Evolutionary conservation across 1,140 invertebrate species (phyloP).

Genomic region (Drosophila subobscura): DNA sequence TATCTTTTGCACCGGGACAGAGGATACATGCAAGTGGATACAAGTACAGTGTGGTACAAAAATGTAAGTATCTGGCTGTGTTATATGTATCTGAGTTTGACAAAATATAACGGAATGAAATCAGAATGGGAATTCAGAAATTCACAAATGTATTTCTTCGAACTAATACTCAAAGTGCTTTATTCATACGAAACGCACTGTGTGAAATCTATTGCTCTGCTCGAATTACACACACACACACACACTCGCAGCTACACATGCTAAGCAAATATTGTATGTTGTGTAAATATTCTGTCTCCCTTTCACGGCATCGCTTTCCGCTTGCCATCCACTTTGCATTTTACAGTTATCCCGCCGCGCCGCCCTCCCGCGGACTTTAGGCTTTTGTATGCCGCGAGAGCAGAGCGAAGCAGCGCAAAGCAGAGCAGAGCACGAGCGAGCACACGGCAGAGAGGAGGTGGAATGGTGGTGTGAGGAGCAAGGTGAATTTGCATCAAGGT

Average conservation of each 20-base stretch:
- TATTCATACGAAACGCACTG: constrained; percentile 21
- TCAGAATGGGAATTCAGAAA: no score
- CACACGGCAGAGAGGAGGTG: constrained; percentile 29
- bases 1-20: constrained; percentile 32
- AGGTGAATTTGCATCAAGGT: no score
- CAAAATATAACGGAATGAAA: no score
- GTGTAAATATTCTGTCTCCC: constrained; percentile 75
- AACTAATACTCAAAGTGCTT: no score
- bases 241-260: constrained; percentile 24
- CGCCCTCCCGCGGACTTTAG: constrained; percentile 39
- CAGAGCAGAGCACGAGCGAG: constrained; percentile 38
- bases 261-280: constrained; percentile 69
- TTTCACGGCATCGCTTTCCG: constrained; percentile 60
- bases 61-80: neutral
- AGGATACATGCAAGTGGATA: constrained; percentile 12
- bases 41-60: constrained; percentile 22
- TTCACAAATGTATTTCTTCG: no score
- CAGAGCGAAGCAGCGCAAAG: constrained; percentile 17
- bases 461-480: no score
- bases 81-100: no score
- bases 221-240: constrained; percentile 52
- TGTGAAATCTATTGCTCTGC: constrained; percentile 46
- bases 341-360: constrained; percentile 43
- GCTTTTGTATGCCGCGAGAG: constrained; percentile 65
- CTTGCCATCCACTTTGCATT: constrained; percentile 74